phyloP scores from a whole-genome alignment of 2,797 vertebrate genomes.

The Bryconaethiops microstoma region DNA sequence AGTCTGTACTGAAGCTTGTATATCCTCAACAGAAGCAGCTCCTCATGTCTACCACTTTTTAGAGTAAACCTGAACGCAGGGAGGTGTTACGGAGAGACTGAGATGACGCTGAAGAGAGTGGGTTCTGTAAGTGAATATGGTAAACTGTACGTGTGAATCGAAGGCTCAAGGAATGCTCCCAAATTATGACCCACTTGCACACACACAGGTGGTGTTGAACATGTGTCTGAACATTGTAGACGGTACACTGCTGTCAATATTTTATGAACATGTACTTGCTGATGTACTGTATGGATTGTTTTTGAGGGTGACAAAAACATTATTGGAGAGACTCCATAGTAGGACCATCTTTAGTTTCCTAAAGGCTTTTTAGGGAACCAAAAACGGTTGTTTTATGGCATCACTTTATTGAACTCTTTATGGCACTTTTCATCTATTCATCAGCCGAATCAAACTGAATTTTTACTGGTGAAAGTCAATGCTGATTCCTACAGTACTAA shows the following conservation, averaged over 20 bases:
- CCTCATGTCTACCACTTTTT: constrained; percentile 24
- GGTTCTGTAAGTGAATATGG: constrained; percentile 47
- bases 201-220: constrained; percentile 11
- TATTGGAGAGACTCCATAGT: neutral
- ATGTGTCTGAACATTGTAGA: constrained; percentile 11
- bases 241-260: constrained; percentile 20
- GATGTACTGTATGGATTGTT: constrained; percentile 15
- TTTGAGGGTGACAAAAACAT: neutral
- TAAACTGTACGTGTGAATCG: constrained; percentile 43
- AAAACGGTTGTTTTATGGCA: neutral
- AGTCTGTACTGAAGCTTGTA: neutral
- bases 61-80: constrained; percentile 18
- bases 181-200: neutral
- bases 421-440: neutral
- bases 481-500: neutral
- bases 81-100: constrained; percentile 1
- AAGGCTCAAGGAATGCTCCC: neutral
- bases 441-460: constrained; percentile 22
- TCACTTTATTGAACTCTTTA: neutral
- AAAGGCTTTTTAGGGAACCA: neutral
- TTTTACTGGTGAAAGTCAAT: constrained; percentile 1
- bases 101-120: constrained; percentile 25
- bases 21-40: constrained; percentile 10
- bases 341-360: neutral
- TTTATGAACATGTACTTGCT: constrained; percentile 3